Conservation (phyloP, 2,888 invertebrate species). For the Phorcus lineatus region DNA sequence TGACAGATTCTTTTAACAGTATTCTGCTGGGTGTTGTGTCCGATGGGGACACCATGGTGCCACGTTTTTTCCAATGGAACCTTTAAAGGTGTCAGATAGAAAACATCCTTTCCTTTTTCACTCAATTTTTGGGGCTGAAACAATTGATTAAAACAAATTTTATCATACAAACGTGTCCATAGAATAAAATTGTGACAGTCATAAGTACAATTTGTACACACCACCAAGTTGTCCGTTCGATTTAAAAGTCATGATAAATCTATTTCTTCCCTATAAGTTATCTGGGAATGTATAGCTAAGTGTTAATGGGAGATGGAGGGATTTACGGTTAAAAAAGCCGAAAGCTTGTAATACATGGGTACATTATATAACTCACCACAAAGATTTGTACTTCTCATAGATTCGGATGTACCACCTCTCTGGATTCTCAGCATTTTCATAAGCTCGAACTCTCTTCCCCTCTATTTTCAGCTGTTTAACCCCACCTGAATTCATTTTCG, state of each 20-base stretch:
- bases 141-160: no score
- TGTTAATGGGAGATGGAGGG: no score
- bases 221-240: no score
- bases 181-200: no score
- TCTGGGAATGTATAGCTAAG: no score
- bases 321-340: no score
- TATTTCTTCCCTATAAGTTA: no score
- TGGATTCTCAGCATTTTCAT: neutral
- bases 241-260: no score
- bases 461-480: neutral
- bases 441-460: neutral
- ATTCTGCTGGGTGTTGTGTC: neutral
- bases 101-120: neutral
- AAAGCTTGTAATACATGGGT: no score
- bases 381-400: neutral
- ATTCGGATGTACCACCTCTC: slow-evolving; percentile 2
- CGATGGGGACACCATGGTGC: neutral
- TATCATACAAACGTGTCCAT: no score
- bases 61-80: neutral
- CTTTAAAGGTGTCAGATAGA: neutral
- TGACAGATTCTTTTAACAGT: neutral
- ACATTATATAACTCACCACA: neutral
- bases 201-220: no score
- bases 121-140: no score
- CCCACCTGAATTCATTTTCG: slow-evolving; percentile 12